Evolutionary conservation across 2,797 vertebrate genomes (phyloP), one percentile per base, ranked within the genome.

Genomic region (Hypotaenidia philippensis): DNA sequence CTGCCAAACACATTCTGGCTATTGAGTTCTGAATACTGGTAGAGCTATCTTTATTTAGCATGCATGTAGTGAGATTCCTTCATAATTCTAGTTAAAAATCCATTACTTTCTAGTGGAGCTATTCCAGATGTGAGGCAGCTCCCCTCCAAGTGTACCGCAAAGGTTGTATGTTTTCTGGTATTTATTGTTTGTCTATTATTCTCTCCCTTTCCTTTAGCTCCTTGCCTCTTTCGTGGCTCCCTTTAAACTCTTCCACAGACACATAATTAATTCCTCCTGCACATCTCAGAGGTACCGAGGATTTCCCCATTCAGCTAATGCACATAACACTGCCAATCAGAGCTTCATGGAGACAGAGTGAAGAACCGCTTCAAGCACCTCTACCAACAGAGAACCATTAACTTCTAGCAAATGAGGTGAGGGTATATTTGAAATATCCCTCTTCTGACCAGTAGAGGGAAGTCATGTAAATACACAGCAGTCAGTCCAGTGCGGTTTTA

Each of bases 401-500:
- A 75, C 14, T 72, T 65, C 17, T 13, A 60, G 65, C 44, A 76
- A 66, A 79, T 23, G 59, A 65, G n/a, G 11, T 11, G 8, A 82
- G 74, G 74, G 66, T 49, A 6, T 53, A 60, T 69, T 72, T 70
- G 69, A 90, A 93, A 83, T 79, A 83, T 72, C 71, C 89, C 60
- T 38, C 71, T 77, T 66, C 76, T 70, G 69, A 52, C 95, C 96
- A 82, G 94, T 36, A 97, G 94, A 91, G 94, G 94, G 94, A 92
- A 94, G 89, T 86, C 49, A 92, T 10, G 85, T 79, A 88, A 95
- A 65, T 56, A 79, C 40, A 53, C 66, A 74, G 66, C 66, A 92
- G 23, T 9, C 41, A 34, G 59, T 14, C 18, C 59, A 57, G 23
- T 9, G 19, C 0, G 4, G 61, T 71, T 92, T 79, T 76, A n/a